Conservation (phyloP, 2,888 invertebrate species). For the Laothoe populi region DNA sequence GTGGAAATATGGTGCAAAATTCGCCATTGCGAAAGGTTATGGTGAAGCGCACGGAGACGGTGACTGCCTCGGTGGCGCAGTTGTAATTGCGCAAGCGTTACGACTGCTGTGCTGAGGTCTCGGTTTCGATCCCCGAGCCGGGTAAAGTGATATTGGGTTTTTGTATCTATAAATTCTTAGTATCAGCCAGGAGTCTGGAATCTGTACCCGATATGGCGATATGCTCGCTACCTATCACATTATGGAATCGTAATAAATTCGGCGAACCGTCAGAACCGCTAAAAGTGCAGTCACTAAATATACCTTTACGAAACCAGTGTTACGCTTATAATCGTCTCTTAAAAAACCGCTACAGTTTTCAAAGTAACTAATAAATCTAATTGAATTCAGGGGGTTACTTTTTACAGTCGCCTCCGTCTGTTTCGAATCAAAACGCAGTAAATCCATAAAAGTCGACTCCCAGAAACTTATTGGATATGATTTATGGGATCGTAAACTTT, state of each 20-base stretch:
- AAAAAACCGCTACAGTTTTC: conserved; percentile 43
- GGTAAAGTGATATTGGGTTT: too few relatives aligned
- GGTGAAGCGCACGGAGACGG: too few relatives aligned
- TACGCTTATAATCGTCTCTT: conserved; percentile 32
- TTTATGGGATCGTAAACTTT: conserved; percentile 55
- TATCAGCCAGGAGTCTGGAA: too few relatives aligned
- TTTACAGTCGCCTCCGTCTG: conserved; percentile 32
- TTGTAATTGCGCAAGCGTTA: too few relatives aligned
- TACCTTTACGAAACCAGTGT: not conserved
- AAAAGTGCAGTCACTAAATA: not conserved
- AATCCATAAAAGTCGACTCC: conserved; percentile 22
- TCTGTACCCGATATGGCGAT: too few relatives aligned
- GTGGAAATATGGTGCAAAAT: too few relatives aligned
- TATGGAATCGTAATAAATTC: too few relatives aligned
- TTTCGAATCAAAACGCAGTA: conserved; percentile 31
- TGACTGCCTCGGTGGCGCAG: too few relatives aligned
- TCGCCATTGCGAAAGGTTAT: too few relatives aligned
- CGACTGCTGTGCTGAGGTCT: too few relatives aligned
- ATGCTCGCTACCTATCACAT: not conserved
- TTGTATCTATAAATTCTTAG: too few relatives aligned
- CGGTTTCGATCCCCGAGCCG: too few relatives aligned
- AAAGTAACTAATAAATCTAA: conserved; percentile 42
- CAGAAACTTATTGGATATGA: conserved; percentile 39
- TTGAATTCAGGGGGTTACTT: conserved; percentile 26
- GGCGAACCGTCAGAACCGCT: not conserved